Evolutionary conservation across 2,888 invertebrate species (phyloP), one percentile per base, ranked within the genome.

Genomic region (Charanyca ferruginea): DNA sequence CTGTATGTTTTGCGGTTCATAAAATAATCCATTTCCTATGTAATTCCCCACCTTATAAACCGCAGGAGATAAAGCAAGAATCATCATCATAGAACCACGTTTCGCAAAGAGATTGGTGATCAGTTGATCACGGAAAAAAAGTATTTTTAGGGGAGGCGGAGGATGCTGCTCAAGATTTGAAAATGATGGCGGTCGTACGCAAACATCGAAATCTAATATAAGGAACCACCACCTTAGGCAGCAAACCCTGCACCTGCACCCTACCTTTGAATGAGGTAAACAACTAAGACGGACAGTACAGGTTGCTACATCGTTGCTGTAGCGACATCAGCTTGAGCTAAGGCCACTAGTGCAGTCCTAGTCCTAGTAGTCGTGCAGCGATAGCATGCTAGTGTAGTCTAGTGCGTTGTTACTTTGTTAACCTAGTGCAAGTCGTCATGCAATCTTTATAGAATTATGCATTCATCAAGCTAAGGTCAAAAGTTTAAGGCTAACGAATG

Each of bases 401-500:
- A 42, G 6, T 20, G 41, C 28, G 20, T 59, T 28, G 35, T 28
- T 28, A 42, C 0, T n/a, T n/a, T n/a, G n/a, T 0, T 7, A 54
- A 70, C 45, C 23, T 54, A 51, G 41, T 25, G 22, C 52, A 47
- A 49, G 11, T 54, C 25, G 47, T 9, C 44, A 49, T 69, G 60
- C 48, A 61, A 42, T 41, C 42, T 49, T 23, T 49, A 49, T 35
- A 47, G 7, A 41, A 49, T 48, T 47, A 38, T 64, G 55, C 38
- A 69, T 69, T 61, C 35, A 8, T 25, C 25, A 28, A 58, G 41
- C 23, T 58, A 75, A 70, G 58, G 61, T 62, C 41, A 28, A 65
- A 54, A 59, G 76, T 65, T 65, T 41, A 75, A 69, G 60, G 75
- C 11, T 49, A 22, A 18, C 7, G 7, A 68, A 45, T 49, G n/a